Evolutionary conservation across 2,113 vertebrate genomes (phyloP), one percentile per base, ranked within the genome.

Genomic region (Lepus timidus): DNA sequence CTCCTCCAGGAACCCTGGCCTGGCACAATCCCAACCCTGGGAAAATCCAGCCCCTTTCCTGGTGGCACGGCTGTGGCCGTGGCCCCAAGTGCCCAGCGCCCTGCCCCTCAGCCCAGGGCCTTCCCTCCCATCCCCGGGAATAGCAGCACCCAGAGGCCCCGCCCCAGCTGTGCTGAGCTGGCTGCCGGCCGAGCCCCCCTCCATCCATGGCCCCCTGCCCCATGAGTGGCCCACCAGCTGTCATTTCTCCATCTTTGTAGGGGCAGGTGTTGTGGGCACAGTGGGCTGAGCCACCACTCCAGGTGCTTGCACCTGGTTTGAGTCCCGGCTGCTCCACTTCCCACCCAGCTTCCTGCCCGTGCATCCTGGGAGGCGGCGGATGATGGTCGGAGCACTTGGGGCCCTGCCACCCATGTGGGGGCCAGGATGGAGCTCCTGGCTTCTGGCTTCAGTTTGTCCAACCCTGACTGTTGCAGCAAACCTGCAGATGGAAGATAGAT

Each of bases 11-110:
- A 65, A 1, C 55, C 49, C 67, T 44, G 9, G 13, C 8, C 33
- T 12, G 19, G 36, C 49, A 22, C 19, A 17, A 36, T 14, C 49
- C 49, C 91, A 44, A 3, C 68, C 27, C 39, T 44, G 8, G n/a
- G 6, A 33, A 6, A 44, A 1, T 27, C 51, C 65, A 11, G 2
- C 85, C 52, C 55, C 33, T 16, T 1, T 20, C 65, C 1, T 2
- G 44, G 33, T 27, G 14, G 27, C 55, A 6, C 62, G 16, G 78
- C 3, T 2, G 9, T 19, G 55, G 49, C n/a, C 6, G 3, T 23
- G 39, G 33, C 52, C 51, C 67, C 55, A 33, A 25, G 29, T 0
- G 0, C 29, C 31, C 52, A 33, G 51, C 0, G 0, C 58, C 36
- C 25, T 19, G 17, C 16, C 61, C 27, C 11, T 31, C n/a, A 4